Base-by-base conservation (phyloP, 2,113 vertebrate species). In the Nyctibius bracteatus region DNA sequence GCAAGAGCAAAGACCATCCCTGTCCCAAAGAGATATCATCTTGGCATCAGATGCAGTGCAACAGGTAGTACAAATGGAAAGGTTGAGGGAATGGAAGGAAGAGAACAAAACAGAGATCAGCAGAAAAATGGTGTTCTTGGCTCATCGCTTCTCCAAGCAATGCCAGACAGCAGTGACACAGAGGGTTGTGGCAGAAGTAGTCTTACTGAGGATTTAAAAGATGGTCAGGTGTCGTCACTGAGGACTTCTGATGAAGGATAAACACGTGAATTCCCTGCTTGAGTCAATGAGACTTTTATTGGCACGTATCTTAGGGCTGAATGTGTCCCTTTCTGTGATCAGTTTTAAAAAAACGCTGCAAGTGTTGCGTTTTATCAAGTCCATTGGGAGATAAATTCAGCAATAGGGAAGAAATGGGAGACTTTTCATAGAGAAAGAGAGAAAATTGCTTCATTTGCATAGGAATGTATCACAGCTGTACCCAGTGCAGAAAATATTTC, bases 401-500 rank as follows among this genome's bases (percentile, higher is more conserved):
- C 3, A 16, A 77, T 68, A 86, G 77, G 71, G 77, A 92, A 96
- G 66, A 92, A 89, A 87, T 51, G 73, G 73, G 77, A 82, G 86
- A 85, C 37, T 95, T 94, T 81, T 95, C 70, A 31, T 33, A 91
- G 83, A 89, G 77, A 73, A 86, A 70, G 80, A 70, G 37, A 91
- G 70, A 43, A 94, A 92, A 96, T 92, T 52, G 78, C 70, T 89
- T 85, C 28, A 92, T 95, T 96, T 97, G 77, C 88, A 75, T 92
- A 49, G 96, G 90, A 92, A 89, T 84, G 61, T 85, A 43, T 96
- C 92, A 47, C 94, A 97, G 92, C 83, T 91, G 88, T 84, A 94
- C 70, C 72, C 77, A n/a, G 7, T 61, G 72, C 68, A 65, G 72
- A 24, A 54, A 84, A 12, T 9, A 13, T 52, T 86, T 89, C 52